Base-by-base conservation (phyloP, 1,140 invertebrate species). In the Drosophila cardini region DNA sequence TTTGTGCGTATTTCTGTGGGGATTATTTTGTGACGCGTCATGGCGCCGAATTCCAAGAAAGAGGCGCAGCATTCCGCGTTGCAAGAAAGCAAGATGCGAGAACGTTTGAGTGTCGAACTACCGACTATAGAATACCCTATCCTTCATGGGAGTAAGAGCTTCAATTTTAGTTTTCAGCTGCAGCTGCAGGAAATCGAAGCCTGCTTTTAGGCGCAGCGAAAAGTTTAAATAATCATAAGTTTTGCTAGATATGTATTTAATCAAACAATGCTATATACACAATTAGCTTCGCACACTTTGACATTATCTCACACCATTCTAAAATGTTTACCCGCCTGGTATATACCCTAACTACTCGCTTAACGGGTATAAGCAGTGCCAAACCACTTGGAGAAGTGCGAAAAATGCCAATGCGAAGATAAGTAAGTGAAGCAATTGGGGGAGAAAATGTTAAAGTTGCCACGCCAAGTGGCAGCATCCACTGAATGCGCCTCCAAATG, bases 1-100 rank as follows among this genome's bases (percentile, higher is more conserved):
- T 11, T 26, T 40, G 30, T 13, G 38, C 26, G 16, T 18, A 11
- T 26, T 61, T 7, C 4, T 32, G 26, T 58, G 43, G 63, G 72
- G 64, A 70, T 75, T 78, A 69, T 77, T 61, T 65, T 67, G 64
- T 73, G 83, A 76, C 83, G 83, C 83, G 80, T 86, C 83, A 79
- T 80, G 57, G 45, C 53, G 53, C 21, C 65, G 55, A 81, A 85
- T 87, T 87, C 83, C 84, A 40, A 83, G 83, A 87, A 87, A 65
- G 64, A 64, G 82, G 82, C 76, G 82, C 78, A 86, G 82, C 82
- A 85, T 81, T 76, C 56, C 42, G 38, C 71, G 32, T n/a, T 34
- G 57, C 45, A 68, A 63, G 38, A 34, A 52, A 13, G 38, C 38
- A 40, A 40, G 10, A n/a, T 5, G 42, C 42, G 16, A 18, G 5